Evolutionary conservation across 1,140 invertebrate species (phyloP), one percentile per base, ranked within the genome.

Genomic region (Orius insidiosus): DNA sequence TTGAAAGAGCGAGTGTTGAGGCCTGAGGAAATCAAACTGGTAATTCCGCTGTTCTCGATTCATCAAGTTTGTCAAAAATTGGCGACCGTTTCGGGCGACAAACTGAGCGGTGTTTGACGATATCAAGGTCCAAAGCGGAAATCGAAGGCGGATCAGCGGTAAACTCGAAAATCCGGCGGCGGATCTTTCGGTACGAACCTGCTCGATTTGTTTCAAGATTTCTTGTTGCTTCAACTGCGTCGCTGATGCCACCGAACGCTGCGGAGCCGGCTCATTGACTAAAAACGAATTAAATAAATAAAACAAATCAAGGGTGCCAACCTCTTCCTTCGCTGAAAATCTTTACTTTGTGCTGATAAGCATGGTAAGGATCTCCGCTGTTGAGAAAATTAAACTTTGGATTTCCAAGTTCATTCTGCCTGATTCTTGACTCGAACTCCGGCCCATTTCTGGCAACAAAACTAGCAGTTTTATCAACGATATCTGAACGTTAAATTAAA

Each of bases 341-440:
- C 59, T 88, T 89, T 16, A 98, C 93, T 67, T 96, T 98, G 60
- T 96, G 86, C 54, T 94, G 82, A 68, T 99, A 99, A 58, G 90
- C 89, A 78, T 98, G 85, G 60, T 99, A 99, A 0, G 96, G 95
- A 68, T 99, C 95, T 1, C 86, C 86, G 50, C 78, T 69, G 59
- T 88, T 95, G n/a, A 99, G 69, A 61, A 98, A 98, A 62, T 92
- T 92, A 59, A 98, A 98, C 60, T 96, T 96, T 1, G 90, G 86
- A 67, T 98, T 98, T 33, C 92, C 89, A 52, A 92, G 69, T 64
- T 98, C 93, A 68, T 97, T 97, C 59, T 95, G 86, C 50, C 88
- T 72, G 60, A 97, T 97, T 53, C 92, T 75, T 11, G 87, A 83
- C 65, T 98, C 95, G 69, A 98, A 98, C 62, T 97, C 93, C 2